Evolutionary conservation across 92 coral and sea anemone genomes (phyloP), one percentile per base, ranked within the genome.

Genomic region (Desmophyllum pertusum): DNA sequence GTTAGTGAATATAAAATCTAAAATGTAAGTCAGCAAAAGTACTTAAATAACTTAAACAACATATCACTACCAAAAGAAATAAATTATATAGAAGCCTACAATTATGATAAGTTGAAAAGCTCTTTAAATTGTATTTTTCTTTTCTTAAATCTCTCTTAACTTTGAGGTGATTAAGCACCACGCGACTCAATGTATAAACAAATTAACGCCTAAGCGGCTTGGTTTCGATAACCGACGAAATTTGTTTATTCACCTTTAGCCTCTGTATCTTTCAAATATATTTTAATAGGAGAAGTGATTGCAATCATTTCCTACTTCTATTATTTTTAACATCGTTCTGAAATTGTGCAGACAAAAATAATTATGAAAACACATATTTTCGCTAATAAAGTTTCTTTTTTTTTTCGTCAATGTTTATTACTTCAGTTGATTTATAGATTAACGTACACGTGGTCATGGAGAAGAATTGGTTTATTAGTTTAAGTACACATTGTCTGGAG

Each of bases 231-330:
- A 35, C 31, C 39, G 45, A 66, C 55, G 21, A 43, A 29, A 78
- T 64, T n/a, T 41, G 73, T 78, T 63, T 78, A 78, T 39, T 17
- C 83, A 78, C 73, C 83, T 41, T 78, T 78, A 63, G 83, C 73
- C 61, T 59, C 2, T 15, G 23, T 33, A 25, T 78, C 59, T 77
- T 38, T 39, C 33, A 30, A 21, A 31, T 45, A 57, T 51, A 40
- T 29, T 59, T 41, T 10, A 8, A 19, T 64, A 41, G 33, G 65
- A 59, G 27, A 25, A 59, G 33, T 4, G 65, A 59, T 59, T 59
- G 0, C 15, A 59, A 27, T 59, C 35, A 3, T 19, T 17, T 42
- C 10, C 59, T 78, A 4, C 29, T 36, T 77, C 62, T 78, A 11
- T 10, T 78, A 78, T 43, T 64, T 78, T 43, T 63, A 30, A 40